These are phyloP conservation scores for Syngnathus scovelli DNA, from an alignment of 2,113 vertebrate genomes.

Conservation along the genomic window DNA sequence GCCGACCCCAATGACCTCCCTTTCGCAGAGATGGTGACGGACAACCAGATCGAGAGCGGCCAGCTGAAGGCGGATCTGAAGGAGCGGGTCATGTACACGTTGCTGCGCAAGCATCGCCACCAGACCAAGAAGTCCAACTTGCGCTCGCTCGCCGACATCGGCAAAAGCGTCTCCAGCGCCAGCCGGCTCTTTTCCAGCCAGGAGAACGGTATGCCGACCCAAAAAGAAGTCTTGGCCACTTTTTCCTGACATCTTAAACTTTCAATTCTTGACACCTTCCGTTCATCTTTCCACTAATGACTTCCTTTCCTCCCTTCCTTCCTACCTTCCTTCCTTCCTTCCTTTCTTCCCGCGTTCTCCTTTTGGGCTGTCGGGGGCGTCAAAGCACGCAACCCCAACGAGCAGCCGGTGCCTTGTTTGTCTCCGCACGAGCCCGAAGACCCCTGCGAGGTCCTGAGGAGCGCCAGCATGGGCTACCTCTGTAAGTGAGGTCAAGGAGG, in stretches of 20 bases:
- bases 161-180: conserved; percentile 96
- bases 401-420: conserved; percentile 84
- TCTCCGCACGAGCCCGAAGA: conserved; percentile 77
- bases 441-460: conserved; percentile 79
- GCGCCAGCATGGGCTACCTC: conserved; percentile 92
- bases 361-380: conserved; percentile 39
- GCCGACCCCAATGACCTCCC: too few relatives aligned
- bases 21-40: conserved; percentile 82
- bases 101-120: conserved; percentile 91
- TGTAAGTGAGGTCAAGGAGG: conserved; percentile 78
- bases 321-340: conserved; percentile 6
- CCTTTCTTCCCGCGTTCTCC: conserved; percentile 6
- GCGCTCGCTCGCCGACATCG: conserved; percentile 94
- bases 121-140: conserved; percentile 99
- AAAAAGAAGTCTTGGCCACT: not conserved
- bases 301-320: conserved; percentile 2
- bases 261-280: not conserved
- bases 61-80: conserved; percentile 84
- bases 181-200: conserved; percentile 91
- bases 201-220: conserved; percentile 85
- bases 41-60: conserved; percentile 86
- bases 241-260: not conserved
- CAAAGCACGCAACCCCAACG: conserved; percentile 79
- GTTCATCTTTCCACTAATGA: not conserved
- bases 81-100: conserved; percentile 89